Percentiles rank a stretch among this genome's conserved stretches.
Evolutionary conservation across 2,113 vertebrate species (phyloP).

Genomic region (Rhea americana): DNA sequence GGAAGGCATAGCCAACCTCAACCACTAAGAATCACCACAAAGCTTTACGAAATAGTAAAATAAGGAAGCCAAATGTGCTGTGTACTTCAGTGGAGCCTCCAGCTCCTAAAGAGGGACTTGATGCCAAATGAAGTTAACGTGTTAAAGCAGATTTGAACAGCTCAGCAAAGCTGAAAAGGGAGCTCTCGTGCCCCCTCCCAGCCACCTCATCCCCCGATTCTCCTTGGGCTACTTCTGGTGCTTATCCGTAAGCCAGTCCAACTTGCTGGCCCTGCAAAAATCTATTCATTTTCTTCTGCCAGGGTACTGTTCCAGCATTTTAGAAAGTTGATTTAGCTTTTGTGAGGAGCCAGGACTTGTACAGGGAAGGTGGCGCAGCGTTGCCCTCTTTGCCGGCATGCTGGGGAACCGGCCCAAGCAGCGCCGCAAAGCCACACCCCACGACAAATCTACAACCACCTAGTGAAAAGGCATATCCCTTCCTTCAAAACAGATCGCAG

Average conservation of each 20-base stretch:
- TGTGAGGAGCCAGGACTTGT: fast-evolving
- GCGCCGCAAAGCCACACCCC: fast-evolving
- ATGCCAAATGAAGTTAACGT: fast-evolving
- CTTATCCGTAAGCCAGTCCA: fast-evolving
- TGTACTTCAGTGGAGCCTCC: fast-evolving
- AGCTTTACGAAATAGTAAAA: background rate
- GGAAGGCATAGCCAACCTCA: background rate
- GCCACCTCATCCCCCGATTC: background rate
- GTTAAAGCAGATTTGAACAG: background rate
- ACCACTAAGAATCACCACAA: background rate
- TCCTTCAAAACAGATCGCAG: background rate
- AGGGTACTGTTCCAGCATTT: fast-evolving
- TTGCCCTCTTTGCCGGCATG: too few species aligned
- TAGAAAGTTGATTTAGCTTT: fast-evolving
- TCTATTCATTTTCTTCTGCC: fast-evolving
- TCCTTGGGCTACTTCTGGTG: background rate
- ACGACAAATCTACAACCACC: background rate
- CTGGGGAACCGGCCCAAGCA: too few species aligned
- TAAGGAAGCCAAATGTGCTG: fast-evolving
- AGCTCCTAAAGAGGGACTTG: fast-evolving
- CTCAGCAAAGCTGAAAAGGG: background rate
- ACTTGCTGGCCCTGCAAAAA: background rate
- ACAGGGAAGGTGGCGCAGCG: background rate
- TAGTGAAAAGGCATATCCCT: background rate
- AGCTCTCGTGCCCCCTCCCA: background rate